Base-by-base conservation (phyloP, 2,113 vertebrate genomes). In the Talpa occidentalis region DNA sequence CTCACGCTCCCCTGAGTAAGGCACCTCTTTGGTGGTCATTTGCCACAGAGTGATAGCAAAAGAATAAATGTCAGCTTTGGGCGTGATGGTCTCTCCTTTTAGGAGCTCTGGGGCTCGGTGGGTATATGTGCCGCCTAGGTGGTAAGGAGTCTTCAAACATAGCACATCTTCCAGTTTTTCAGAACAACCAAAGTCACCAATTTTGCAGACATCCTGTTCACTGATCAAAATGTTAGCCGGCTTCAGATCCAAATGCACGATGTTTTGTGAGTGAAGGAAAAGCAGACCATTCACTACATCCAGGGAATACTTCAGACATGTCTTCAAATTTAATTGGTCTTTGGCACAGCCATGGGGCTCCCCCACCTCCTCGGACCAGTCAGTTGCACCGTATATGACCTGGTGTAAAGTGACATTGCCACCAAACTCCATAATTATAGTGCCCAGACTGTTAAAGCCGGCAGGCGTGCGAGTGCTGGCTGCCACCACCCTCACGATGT, bases 41-140 rank as follows among this genome's bases (percentile, higher is more conserved):
- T 99, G 99, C 99, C 99, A 99, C 24, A 99, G 96, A 0, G 99
- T 99, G 97, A 99, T 98, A 1, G 98, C 99, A 10, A 99, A 99
- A 0, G 99, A 99, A 88, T 99, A 99, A 78, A 99, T 98, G 92
- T 99, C 99, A 0, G 99, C 99, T 52, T 98, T 99, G 2, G 98
- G 93, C 0, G 99, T 98, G 7, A 98, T 96, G 1, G 59, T 62
- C 93, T 99, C 98, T 0, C 99, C 99, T 42, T 98, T 98, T 35
- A 99, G 98, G 67, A 99, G 98, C 97, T 99, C 99, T 0, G 99
- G 99, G 14, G 99, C 99, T 0, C 99, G 96, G 98, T 99, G 99
- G 0, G 99, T 99, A 97, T 99, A 99, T 0, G 99, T 99, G 37
- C 99, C 99, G 0, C 99, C 99, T 0, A 99, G 97, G 66, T 98